Evolutionary conservation across 2,888 invertebrate genomes (phyloP), one percentile per base, ranked within the genome.

Genomic region (Dusona sp.): DNA sequence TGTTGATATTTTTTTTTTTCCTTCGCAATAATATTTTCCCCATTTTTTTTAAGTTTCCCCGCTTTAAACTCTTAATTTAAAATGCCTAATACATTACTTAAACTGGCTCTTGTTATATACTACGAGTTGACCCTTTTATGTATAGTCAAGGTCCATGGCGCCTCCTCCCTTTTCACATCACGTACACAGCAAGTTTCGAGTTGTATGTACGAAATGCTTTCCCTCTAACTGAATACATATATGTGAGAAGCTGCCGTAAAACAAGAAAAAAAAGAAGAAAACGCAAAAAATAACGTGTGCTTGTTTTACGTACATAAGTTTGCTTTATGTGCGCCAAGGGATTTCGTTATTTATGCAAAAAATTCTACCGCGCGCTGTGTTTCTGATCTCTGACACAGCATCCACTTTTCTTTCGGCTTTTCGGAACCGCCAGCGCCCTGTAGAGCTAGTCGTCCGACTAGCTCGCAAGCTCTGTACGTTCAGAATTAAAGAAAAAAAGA

Each of bases 311-410:
- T 65, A 73, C 83, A 83, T 77, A 68, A 80, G 83, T 80, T 84
- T 64, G 75, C 57, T 54, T 83, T 83, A 77, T 51, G 77, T 73
- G 77, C 36, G 16, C 22, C 86, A 25, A 77, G 83, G 85, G 79
- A 87, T 88, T 87, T 84, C 73, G 72, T 87, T 88, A 88, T 87
- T 88, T 73, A 88, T 87, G 86, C 85, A 88, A 78, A 79, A 85
- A 61, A 38, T 48, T n/a, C 51, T 25, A 84, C 25, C 70, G 61
- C 79, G 70, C 70, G 67, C 72, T 57, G n/a, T 42, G 54, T 77
- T 79, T 70, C 67, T 65, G 25, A 19, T 67, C 57, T 73, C 57
- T 77, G 38, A 33, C 48, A 36, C 61, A 19, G 19, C 54, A 48
- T 72, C 57, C 70, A n/a, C 70, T 72, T 72, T 72, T 78, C 36